Conservation (phyloP, 1,140 invertebrate genomes). For the Scaptomyza graminum region DNA sequence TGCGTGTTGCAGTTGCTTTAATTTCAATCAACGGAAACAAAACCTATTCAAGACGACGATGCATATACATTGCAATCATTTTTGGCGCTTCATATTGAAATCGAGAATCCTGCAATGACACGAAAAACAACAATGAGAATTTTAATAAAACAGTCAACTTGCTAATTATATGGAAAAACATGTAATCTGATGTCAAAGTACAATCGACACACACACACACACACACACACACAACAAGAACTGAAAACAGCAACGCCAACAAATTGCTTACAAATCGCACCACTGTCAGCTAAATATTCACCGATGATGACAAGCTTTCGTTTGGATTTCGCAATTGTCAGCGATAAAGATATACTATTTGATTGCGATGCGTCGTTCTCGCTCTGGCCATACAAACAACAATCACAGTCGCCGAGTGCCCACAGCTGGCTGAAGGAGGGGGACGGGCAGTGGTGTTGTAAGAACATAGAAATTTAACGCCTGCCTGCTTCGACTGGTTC, state of each 20-base stretch:
- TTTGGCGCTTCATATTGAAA: constrained; percentile 82
- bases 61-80: constrained; percentile 76
- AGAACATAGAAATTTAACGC: constrained; percentile 74
- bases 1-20: constrained; percentile 60
- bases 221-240: no score
- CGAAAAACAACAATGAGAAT: constrained; percentile 24
- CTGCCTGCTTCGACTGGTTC: constrained; percentile 42
- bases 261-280: constrained; percentile 44
- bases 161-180: constrained; percentile 78
- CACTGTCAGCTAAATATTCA: constrained; percentile 70
- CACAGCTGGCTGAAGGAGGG: constrained; percentile 15
- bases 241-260: constrained; percentile 30
- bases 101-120: constrained; percentile 74
- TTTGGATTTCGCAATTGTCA: constrained; percentile 76
- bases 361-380: constrained; percentile 36
- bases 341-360: constrained; percentile 73
- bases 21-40: constrained; percentile 75
- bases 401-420: constrained; percentile 28
- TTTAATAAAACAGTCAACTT: constrained; percentile 34
- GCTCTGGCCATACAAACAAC: background rate
- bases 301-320: constrained; percentile 79
- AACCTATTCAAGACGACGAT: constrained; percentile 77
- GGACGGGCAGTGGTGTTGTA: constrained; percentile 8
- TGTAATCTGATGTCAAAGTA: constrained; percentile 72
- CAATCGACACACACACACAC: constrained; percentile 26